Percentiles rank a stretch among this genome's conserved stretches.
phyloP scores from a whole-genome alignment of 64 coral and sea anemone species.

The Montipora foliosa region DNA sequence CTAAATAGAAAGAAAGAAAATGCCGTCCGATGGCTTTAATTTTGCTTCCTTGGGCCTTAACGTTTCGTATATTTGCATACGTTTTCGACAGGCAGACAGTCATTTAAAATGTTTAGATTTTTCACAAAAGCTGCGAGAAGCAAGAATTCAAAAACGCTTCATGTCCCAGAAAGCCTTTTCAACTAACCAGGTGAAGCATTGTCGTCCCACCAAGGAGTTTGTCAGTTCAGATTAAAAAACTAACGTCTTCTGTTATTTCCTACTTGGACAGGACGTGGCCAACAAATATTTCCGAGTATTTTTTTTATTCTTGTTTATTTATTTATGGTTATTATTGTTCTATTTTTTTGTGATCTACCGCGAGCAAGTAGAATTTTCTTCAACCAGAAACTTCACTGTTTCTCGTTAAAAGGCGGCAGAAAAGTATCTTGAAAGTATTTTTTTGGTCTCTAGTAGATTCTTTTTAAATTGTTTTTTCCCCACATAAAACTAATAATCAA shows the following conservation, averaged over 20 bases:
- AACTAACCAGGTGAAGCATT: not conserved
- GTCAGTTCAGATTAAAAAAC: constrained; percentile 4
- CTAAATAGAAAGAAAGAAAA: not conserved
- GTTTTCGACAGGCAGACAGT: constrained; percentile 47
- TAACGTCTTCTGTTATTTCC: no score
- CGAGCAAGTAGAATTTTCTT: not conserved
- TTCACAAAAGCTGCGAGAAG: not conserved
- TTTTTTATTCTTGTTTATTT: no score
- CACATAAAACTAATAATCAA: no score
- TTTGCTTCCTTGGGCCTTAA: not conserved
- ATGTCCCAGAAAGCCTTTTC: constrained; percentile 9
- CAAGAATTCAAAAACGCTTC: constrained; percentile 53
- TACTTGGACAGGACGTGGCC: not conserved
- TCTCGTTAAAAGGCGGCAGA: no score
- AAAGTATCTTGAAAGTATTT: no score
- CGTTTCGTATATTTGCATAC: constrained; percentile 38
- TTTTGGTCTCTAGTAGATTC: no score
- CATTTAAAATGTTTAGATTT: constrained; percentile 22
- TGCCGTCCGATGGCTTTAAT: not conserved
- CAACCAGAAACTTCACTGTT: no score
- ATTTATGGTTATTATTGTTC: no score
- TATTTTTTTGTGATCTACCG: no score
- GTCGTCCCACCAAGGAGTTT: not conserved
- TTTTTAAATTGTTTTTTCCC: no score
- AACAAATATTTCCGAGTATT: not conserved